Evolutionary conservation across 2,797 vertebrate species (phyloP), one percentile per base, ranked within the genome.

Genomic region (Poecilia picta): DNA sequence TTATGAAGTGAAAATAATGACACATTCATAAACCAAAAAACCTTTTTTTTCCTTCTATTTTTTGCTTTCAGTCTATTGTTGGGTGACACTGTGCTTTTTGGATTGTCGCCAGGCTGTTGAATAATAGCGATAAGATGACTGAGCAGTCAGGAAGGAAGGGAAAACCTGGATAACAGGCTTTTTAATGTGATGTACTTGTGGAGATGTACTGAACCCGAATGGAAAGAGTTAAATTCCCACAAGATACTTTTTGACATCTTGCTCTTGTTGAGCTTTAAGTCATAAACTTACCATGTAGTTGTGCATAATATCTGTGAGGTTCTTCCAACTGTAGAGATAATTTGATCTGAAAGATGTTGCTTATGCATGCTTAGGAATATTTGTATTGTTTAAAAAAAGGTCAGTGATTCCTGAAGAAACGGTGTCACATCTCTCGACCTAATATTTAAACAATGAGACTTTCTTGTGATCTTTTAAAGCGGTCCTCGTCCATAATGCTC

Each of bases 101-200:
- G 73, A 73, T 68, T 13, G 28, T 79, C 79, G 79, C 75, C 86
- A 87, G 76, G 55, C 57, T 5, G 20, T 73, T 85, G 74, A 83
- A 89, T 86, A 81, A 87, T 85, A 68, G 64, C 87, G 82, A 91
- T 87, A 80, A 78, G 83, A 85, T 88, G 85, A 88, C 72, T 83
- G 74, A 53, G 77, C 77, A 71, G 53, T 77, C 43, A 57, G 70
- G 43, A 83, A 55, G 28, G 64, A 81, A 28, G 74, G 62, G 45
- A 45, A 73, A 83, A 87, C 68, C 0, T 39, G 46, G 74, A 86
- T 31, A 23, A 72, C 75, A 81, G 23, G 84, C 74, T 85, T 87
- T 85, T 71, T 74, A 89, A 83, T 86, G 73, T 85, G 72, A 83
- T 80, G 75, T 55, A 46, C 23, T 43, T 31, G 1, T 36, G 36